phyloP scores from a whole-genome alignment of 2,113 vertebrate species.

The Cygnus buccinator region DNA sequence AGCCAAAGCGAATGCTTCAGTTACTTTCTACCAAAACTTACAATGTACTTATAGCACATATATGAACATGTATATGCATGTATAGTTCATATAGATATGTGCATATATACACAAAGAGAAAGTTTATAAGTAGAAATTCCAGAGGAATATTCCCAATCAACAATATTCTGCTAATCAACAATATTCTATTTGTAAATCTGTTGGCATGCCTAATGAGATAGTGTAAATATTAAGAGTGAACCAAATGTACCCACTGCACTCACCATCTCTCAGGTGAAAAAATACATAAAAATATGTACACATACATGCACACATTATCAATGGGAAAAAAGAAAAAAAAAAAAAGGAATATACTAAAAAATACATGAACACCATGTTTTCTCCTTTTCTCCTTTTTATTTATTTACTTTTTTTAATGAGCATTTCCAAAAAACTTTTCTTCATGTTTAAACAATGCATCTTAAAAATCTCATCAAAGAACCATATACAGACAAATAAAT shows the following conservation, averaged over 20 bases:
- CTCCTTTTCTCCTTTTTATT: not conserved
- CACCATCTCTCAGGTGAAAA: not conserved
- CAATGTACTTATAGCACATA: too few relatives aligned
- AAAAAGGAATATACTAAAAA: not conserved
- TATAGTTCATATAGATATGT: not conserved
- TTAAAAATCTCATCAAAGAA: not conserved
- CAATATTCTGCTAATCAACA: not conserved
- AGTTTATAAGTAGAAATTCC: not conserved
- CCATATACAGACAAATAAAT: not conserved
- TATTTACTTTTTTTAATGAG: not conserved
- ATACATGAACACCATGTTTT: fast-evolving
- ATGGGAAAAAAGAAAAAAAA: not conserved
- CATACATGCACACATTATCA: not conserved
- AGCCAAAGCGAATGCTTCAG: not conserved
- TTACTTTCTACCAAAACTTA: not conserved
- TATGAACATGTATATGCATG: not conserved
- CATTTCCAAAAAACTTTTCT: not conserved
- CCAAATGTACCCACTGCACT: not conserved
- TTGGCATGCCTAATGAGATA: not conserved
- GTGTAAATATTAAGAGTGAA: not conserved
- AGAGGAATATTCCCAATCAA: not conserved
- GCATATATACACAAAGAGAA: not conserved
- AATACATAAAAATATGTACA: not conserved
- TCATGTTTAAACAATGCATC: not conserved
- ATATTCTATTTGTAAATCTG: not conserved